These are phyloP conservation scores for Campaea margaritaria DNA, from an alignment of 2,888 invertebrate species.

Conservation along the genomic window DNA sequence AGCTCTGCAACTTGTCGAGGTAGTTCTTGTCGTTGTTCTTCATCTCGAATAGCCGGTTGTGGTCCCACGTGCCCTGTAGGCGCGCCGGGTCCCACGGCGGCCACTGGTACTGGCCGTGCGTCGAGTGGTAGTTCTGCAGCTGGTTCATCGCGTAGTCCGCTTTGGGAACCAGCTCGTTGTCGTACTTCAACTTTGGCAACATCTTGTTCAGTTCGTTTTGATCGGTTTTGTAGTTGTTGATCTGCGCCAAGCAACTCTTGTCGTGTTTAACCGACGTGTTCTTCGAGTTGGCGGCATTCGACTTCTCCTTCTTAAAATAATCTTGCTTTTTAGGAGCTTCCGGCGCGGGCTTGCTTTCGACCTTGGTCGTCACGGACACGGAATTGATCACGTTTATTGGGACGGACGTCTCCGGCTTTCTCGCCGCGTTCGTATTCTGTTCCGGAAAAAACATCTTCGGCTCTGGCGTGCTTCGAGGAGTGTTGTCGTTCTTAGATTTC, in stretches of 20 bases:
- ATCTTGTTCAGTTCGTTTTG: conserved; percentile 84
- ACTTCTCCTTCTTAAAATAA: conserved; percentile 82
- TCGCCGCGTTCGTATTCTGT: conserved; percentile 60
- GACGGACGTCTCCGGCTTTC: conserved; percentile 78
- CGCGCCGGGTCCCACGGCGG: conserved; percentile 85
- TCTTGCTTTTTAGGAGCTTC: conserved; percentile 81
- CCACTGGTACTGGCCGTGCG: conserved; percentile 87
- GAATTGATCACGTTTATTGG: conserved; percentile 80
- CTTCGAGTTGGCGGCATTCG: conserved; percentile 69
- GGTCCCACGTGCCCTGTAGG: conserved; percentile 82
- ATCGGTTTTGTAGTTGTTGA: conserved; percentile 71
- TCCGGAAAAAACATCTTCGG: conserved; percentile 82
- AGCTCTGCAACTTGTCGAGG: conserved; percentile 85
- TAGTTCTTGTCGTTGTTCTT: conserved; percentile 84
- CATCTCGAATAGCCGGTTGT: conserved; percentile 78
- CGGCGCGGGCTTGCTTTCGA: conserved; percentile 66
- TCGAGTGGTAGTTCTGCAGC: conserved; percentile 88
- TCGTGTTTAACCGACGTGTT: conserved; percentile 75
- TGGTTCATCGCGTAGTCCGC: conserved; percentile 88
- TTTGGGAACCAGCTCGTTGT: conserved; percentile 83
- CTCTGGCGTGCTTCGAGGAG: conserved; percentile 75
- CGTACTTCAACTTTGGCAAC: conserved; percentile 80
- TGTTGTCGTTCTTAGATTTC: conserved; percentile 65
- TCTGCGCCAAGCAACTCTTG: conserved; percentile 70
- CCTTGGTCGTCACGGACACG: conserved; percentile 67